These are phyloP conservation scores for Sclerurus mexicanus DNA, from an alignment of 2,113 vertebrate genomes.

Conservation along the genomic window DNA sequence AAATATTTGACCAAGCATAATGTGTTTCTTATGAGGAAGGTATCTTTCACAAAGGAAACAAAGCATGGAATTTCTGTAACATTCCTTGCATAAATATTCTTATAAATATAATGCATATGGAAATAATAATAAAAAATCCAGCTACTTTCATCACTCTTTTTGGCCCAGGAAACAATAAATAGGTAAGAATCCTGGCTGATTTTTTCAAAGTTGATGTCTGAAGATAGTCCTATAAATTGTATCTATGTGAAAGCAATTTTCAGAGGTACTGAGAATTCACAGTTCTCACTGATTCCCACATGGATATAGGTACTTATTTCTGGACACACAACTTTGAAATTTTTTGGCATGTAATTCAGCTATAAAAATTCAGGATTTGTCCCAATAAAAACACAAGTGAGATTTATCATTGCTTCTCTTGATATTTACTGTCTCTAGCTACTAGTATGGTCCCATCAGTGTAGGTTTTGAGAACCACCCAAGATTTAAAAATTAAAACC, in stretches of 20 bases:
- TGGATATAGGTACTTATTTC: slow-evolving; percentile 34
- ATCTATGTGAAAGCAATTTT: slow-evolving; percentile 46
- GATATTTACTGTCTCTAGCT: slow-evolving; percentile 48
- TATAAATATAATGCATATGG: slow-evolving; percentile 51
- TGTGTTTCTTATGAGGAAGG: slow-evolving; percentile 54
- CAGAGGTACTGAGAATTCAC: slow-evolving; percentile 25
- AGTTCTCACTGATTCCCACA: slow-evolving; percentile 30
- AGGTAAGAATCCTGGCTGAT: slow-evolving; percentile 2
- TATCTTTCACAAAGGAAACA: slow-evolving; percentile 43
- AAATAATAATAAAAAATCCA: slow-evolving; percentile 48
- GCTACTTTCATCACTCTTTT: slow-evolving; percentile 49
- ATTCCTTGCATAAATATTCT: slow-evolving; percentile 59
- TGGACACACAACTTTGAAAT: background rate
- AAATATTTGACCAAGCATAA: slow-evolving; percentile 55
- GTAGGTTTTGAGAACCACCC: slow-evolving; percentile 12
- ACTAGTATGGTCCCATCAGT: slow-evolving; percentile 34
- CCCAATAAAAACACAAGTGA: slow-evolving; percentile 41
- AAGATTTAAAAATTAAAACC: slow-evolving; percentile 49
- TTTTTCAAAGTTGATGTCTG: slow-evolving; percentile 25
- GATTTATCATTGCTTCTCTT: slow-evolving; percentile 37
- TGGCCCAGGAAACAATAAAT: slow-evolving; percentile 53
- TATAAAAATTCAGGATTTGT: slow-evolving; percentile 16
- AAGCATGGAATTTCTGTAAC: slow-evolving; percentile 36
- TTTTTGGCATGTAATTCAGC: slow-evolving; percentile 26
- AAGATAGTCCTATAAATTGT: slow-evolving; percentile 52